phyloP scores from a whole-genome alignment of 2,888 invertebrate genomes.

The Lithophane ornitopus region DNA sequence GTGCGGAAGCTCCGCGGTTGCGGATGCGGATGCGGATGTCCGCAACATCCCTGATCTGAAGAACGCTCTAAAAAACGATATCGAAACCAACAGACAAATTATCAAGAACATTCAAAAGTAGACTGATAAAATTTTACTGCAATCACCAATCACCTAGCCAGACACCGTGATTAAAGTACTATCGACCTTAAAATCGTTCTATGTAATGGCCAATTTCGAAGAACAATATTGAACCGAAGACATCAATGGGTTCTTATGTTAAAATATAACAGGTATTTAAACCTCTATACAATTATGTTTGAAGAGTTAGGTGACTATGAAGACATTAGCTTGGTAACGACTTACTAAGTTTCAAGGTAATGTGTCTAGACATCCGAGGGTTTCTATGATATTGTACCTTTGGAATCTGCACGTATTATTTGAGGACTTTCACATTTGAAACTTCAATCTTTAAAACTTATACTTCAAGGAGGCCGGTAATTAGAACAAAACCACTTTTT shows the following conservation, averaged over 20 bases:
- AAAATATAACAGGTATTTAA: constrained; percentile 44
- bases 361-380: constrained; percentile 48
- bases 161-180: constrained; percentile 24
- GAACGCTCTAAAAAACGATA: not conserved
- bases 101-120: not conserved
- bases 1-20: too few relatives aligned
- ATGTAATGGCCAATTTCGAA: constrained; percentile 46
- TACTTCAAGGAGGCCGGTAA: too few relatives aligned
- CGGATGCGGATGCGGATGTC: too few relatives aligned
- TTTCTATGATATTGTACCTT: constrained; percentile 27
- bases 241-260: constrained; percentile 26
- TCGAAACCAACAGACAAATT: not conserved
- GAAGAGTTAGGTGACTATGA: constrained; percentile 32
- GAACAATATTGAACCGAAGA: constrained; percentile 32
- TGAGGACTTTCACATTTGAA: not conserved
- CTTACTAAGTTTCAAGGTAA: constrained; percentile 29
- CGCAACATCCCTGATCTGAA: too few relatives aligned
- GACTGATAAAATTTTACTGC: constrained; percentile 30
- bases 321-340: constrained; percentile 42
- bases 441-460: too few relatives aligned
- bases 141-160: constrained; percentile 37
- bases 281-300: constrained; percentile 30
- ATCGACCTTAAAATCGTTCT: constrained; percentile 25
- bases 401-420: not conserved
- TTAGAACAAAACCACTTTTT: too few relatives aligned